Percentiles rank a stretch among this genome's conserved stretches.
Evolutionary conservation across 2,113 vertebrate species (phyloP).

Genomic region (Cavia porcellus): DNA sequence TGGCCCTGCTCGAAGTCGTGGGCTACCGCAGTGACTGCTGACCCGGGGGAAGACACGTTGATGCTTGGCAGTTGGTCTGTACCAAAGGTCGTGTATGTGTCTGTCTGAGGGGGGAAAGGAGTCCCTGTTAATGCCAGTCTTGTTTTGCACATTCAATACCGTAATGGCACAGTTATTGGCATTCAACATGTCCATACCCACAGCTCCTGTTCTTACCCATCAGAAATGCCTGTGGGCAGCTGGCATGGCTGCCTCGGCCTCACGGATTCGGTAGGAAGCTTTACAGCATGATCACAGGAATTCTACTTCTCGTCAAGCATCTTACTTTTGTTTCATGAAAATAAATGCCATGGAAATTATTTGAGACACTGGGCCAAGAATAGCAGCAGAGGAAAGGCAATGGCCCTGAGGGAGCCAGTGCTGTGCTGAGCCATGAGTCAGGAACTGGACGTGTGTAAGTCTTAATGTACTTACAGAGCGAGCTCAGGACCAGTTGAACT

Average conservation of each 20-base stretch:
- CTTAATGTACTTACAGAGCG: not conserved
- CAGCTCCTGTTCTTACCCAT: not conserved
- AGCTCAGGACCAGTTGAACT: not conserved
- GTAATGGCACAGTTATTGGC: accelerated
- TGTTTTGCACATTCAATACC: not conserved
- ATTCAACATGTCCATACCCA: not conserved
- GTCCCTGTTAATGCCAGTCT: not conserved
- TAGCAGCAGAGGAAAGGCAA: not conserved
- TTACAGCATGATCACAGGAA: not conserved
- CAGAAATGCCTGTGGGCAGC: not conserved
- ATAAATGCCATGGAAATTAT: not conserved
- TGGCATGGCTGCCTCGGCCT: not conserved
- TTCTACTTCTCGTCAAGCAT: not conserved
- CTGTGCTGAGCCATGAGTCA: not conserved
- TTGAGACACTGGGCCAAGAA: not conserved
- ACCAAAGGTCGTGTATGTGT: conserved; percentile 43
- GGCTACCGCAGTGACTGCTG: not conserved
- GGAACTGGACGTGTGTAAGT: not conserved
- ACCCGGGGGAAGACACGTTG: conserved; percentile 47
- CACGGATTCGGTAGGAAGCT: not conserved
- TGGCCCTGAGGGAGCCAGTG: not conserved
- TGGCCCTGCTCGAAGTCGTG: conserved; percentile 42
- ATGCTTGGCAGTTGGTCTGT: conserved; percentile 35
- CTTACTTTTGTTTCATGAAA: conserved; percentile 37
- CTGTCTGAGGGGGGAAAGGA: not conserved